Base-by-base conservation (phyloP, 2,113 vertebrate species). In the Chrysochloris asiatica region DNA sequence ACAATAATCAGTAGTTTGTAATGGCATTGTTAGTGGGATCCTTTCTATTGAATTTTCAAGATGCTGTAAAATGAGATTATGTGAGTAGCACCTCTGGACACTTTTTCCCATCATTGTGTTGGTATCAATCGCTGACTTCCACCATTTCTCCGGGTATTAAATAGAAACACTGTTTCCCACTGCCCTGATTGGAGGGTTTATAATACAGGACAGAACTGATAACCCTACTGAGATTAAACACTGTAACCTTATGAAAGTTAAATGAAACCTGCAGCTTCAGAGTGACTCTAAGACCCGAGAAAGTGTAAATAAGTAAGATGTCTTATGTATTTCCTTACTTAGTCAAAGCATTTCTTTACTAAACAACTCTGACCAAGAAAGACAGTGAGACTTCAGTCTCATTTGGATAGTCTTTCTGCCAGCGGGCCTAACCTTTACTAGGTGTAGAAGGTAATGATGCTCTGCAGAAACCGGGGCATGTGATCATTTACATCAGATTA, bases 41-140 rank as follows among this genome's bases (percentile, higher is more conserved):
- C 97, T 98, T 98, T 98, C 97, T 98, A 98, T 98, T 98, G 97
- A 98, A 98, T 98, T 98, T 98, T 97, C 97, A 98, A 98, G 97
- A 98, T 98, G 98, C 94, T 98, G 97, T 98, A 98, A 98, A 98
- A 96, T 95, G 97, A 98, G 97, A 98, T 98, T 98, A 98, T 98
- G 97, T 96, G 98, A 98, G 97, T 95, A 98, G 98, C 97, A 98
- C 97, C 98, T 98, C 98, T 98, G 97, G 98, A 98, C 97, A 98
- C 97, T 98, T 98, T 98, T 98, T 98, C 98, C 98, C 98, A 98
- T 98, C 98, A 98, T 98, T 98, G 98, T 98, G 98, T 98, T 98
- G 97, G 97, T 98, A 98, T 98, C 98, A 98, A 98, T 98, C 97
- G 96, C 97, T 97, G 97, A 98, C 98, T 98, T 98, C 98, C 98